Conservation (phyloP, 2,888 invertebrate genomes). For the Drosophila suboccidentalis region DNA sequence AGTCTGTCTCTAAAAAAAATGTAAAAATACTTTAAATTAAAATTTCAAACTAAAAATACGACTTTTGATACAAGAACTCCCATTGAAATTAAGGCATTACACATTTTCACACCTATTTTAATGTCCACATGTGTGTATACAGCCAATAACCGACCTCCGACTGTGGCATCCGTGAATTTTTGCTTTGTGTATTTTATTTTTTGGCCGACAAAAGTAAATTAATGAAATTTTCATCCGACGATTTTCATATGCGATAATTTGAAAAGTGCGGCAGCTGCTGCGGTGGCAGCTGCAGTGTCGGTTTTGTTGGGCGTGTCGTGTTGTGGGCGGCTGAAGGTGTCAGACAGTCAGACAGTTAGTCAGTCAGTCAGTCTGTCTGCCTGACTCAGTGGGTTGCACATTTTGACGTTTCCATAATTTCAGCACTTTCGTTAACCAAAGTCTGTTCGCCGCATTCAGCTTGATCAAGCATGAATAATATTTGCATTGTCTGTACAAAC, state of each 20-base stretch:
- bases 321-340: not conserved
- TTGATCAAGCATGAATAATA: constrained; percentile 43
- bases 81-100: too few species aligned
- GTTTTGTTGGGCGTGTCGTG: not conserved
- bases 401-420: constrained; percentile 23
- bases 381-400: not conserved
- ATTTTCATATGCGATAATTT: constrained; percentile 39
- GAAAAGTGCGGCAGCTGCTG: constrained; percentile 40
- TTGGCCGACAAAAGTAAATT: constrained; percentile 50
- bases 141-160: constrained; percentile 31
- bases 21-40: too few species aligned
- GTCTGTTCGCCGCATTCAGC: constrained; percentile 35
- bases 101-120: too few species aligned
- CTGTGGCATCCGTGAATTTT: constrained; percentile 14
- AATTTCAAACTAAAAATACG: too few species aligned
- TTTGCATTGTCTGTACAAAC: constrained; percentile 5
- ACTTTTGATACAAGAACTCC: too few species aligned
- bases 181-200: constrained; percentile 27
- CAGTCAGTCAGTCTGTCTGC: too few species aligned
- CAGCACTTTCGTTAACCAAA: constrained; percentile 33
- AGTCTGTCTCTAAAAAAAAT: too few species aligned
- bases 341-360: not conserved
- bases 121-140: too few species aligned
- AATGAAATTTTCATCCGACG: constrained; percentile 62
- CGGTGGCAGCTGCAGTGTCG: constrained; percentile 31